These are phyloP conservation scores for Brassicogethes aeneus DNA, from an alignment of 2,888 invertebrate genomes.

Conservation along the genomic window DNA sequence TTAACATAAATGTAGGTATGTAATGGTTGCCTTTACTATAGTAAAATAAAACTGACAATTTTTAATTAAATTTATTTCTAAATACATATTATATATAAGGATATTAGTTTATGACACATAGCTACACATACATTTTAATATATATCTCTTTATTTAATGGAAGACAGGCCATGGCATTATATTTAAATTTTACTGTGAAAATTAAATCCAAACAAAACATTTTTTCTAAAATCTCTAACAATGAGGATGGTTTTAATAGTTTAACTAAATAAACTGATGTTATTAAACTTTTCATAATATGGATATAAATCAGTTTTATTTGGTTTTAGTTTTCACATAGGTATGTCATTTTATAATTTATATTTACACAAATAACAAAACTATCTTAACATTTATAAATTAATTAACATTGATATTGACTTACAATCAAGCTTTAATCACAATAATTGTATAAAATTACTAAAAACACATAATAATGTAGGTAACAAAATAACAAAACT, in stretches of 20 bases:
- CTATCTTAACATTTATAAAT: neutral
- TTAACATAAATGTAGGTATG: too few relatives aligned
- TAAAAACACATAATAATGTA: too few relatives aligned
- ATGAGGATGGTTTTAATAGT: too few relatives aligned
- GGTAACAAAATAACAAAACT: too few relatives aligned
- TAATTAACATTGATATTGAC: neutral
- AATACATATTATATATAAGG: constrained; percentile 2
- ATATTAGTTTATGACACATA: neutral
- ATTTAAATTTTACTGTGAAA: constrained; percentile 24
- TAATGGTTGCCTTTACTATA: too few relatives aligned
- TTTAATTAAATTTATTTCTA: constrained; percentile 14
- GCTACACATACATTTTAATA: constrained; percentile 13
- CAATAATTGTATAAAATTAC: constrained; percentile 1
- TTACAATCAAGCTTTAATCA: neutral
- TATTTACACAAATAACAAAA: neutral
- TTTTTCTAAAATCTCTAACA: too few relatives aligned
- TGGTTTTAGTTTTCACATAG: neutral
- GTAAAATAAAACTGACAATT: too few relatives aligned
- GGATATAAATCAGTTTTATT: too few relatives aligned
- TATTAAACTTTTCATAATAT: constrained; percentile 2
- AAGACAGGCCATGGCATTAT: constrained; percentile 38
- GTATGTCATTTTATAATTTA: neutral
- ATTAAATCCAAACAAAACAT: too few relatives aligned
- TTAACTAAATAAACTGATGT: too few relatives aligned
- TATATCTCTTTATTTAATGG: constrained; percentile 30